These are phyloP conservation scores for Agriopis aurantiaria DNA, from an alignment of 2,888 invertebrate species.

Conservation along the genomic window DNA sequence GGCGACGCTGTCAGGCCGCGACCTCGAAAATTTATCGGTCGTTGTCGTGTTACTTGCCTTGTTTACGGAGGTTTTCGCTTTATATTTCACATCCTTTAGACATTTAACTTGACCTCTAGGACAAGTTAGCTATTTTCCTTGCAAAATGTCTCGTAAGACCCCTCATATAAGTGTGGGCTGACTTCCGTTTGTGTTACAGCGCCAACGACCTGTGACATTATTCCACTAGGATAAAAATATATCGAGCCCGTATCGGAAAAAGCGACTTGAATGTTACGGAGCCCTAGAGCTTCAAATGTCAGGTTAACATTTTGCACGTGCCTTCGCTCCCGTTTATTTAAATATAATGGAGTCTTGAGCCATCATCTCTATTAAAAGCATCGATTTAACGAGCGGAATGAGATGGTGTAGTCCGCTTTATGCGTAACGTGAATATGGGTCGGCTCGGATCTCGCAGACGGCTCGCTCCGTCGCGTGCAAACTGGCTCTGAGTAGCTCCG, in stretches of 20 bases:
- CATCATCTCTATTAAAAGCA: constrained; percentile 81
- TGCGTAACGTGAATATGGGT: constrained; percentile 69
- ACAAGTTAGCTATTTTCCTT: constrained; percentile 2
- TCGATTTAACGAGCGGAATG: constrained; percentile 79
- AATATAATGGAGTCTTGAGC: constrained; percentile 71
- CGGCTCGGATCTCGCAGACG: constrained; percentile 63
- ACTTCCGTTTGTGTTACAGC: constrained; percentile 6
- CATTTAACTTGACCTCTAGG: constrained; percentile 22
- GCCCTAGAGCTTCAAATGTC: constrained; percentile 58
- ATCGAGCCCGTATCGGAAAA: constrained; percentile 45
- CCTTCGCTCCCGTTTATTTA: constrained; percentile 64
- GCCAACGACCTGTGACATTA: constrained; percentile 50
- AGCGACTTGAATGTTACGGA: constrained; percentile 44
- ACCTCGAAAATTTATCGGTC: constrained; percentile 77
- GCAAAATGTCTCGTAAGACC: not conserved
- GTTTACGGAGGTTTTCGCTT: constrained; percentile 67
- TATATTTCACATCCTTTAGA: constrained; percentile 22
- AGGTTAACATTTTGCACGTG: constrained; percentile 69
- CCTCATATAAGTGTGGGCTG: constrained; percentile 5
- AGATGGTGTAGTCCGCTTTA: constrained; percentile 57
- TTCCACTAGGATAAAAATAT: constrained; percentile 51
- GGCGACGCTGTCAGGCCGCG: constrained; percentile 49
- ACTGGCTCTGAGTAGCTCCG: constrained; percentile 50
- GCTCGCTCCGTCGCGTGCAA: constrained; percentile 49
- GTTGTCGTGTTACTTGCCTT: constrained; percentile 60